Conservation (phyloP, 2,797 vertebrate genomes). For the Pagetopsis macropterus region DNA sequence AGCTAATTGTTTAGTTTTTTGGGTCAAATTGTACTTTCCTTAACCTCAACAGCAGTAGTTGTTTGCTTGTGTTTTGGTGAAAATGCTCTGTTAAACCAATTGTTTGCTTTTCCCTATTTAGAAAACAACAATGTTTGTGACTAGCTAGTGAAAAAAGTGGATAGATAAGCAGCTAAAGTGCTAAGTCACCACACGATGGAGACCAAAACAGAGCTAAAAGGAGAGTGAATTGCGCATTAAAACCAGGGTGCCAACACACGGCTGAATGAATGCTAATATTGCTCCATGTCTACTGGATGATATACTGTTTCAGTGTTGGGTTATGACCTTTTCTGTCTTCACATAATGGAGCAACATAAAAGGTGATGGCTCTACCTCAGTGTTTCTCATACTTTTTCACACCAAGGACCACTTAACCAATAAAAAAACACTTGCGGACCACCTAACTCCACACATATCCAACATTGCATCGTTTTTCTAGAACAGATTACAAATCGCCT, state of each 20-base stretch:
- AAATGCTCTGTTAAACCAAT: not conserved
- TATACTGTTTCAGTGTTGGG: no score
- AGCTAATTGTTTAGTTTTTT: not conserved
- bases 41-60: not conserved
- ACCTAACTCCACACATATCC: no score
- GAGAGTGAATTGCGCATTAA: not conserved
- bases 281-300: not conserved
- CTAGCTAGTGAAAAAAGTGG: not conserved
- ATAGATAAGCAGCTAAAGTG: not conserved
- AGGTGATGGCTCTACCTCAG: not conserved
- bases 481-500: no score
- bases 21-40: not conserved
- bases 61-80: conserved; percentile 2
- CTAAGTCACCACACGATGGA: not conserved
- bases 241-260: not conserved
- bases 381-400: no score
- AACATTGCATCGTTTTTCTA: no score
- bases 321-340: no score
- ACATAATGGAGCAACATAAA: no score
- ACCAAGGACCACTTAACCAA: no score
- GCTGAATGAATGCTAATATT: not conserved
- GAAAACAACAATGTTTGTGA: no score
- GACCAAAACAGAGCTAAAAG: not conserved
- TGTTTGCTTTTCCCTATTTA: no score
- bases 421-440: no score